Conservation (phyloP, 2,113 vertebrate genomes). For the Tauraco erythrolophus region DNA sequence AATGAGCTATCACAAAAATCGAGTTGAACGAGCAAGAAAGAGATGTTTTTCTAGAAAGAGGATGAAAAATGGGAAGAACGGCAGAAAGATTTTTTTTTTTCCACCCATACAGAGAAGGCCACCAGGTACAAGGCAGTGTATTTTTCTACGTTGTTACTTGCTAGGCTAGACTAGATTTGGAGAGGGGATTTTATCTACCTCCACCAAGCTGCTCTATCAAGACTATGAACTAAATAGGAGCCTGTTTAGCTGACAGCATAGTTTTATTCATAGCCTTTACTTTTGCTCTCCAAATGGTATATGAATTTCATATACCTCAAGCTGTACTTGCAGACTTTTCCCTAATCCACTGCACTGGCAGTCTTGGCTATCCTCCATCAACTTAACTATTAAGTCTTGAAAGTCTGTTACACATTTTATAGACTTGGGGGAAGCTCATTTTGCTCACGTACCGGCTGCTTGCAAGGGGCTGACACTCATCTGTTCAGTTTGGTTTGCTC, state of each 20-base stretch:
- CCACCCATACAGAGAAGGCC: neutral
- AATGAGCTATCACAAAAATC: neutral
- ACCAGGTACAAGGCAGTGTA: neutral
- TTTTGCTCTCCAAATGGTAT: neutral
- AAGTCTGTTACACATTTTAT: slow-evolving; percentile 26
- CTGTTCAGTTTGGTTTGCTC: neutral
- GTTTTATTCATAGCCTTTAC: neutral
- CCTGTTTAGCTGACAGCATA: neutral
- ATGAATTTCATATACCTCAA: neutral
- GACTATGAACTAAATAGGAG: neutral
- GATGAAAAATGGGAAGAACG: neutral
- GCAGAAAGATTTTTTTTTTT: neutral
- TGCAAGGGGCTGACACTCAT: neutral
- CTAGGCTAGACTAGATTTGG: neutral
- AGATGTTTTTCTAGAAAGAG: neutral
- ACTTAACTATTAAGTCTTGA: neutral
- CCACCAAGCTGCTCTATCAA: neutral
- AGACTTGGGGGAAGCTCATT: neutral
- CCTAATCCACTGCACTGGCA: neutral
- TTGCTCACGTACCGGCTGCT: neutral
- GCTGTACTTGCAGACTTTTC: slow-evolving; percentile 2
- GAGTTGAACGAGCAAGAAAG: neutral
- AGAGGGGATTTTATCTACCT: neutral
- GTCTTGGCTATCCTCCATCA: slow-evolving; percentile 43
- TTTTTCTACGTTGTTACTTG: neutral